phyloP scores from a whole-genome alignment of 2,888 invertebrate genomes.

The Vanessa cardui region DNA sequence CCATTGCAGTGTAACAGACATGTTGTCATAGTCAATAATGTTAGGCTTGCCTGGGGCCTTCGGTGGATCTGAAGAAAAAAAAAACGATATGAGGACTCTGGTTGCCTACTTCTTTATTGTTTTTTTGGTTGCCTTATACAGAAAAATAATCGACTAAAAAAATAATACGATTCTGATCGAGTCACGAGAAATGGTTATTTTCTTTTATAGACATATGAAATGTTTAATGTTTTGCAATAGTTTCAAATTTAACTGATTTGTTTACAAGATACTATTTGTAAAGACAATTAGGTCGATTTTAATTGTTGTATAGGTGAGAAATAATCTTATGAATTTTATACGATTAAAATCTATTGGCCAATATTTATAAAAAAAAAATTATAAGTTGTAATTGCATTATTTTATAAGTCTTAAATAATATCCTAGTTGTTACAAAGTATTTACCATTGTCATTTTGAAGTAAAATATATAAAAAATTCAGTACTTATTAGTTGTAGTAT shows the following conservation, averaged over 20 bases:
- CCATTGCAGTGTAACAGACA: slow-evolving; percentile 95
- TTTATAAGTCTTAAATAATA: not conserved
- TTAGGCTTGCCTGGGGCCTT: slow-evolving; percentile 95
- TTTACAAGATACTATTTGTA: too few relatives aligned
- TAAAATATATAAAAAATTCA: not conserved
- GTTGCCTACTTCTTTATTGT: too few relatives aligned
- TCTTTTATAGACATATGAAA: too few relatives aligned
- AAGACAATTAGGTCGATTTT: not conserved
- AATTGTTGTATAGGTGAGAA: not conserved
- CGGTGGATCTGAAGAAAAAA: slow-evolving; percentile 87
- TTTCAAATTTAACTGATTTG: too few relatives aligned
- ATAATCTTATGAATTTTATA: not conserved
- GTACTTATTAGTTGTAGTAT: not conserved
- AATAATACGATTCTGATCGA: too few relatives aligned
- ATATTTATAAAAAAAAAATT: not conserved
- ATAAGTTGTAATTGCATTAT: not conserved
- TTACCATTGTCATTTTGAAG: not conserved
- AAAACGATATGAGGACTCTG: not conserved
- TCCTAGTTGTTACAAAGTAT: not conserved
- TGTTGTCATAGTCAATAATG: slow-evolving; percentile 96
- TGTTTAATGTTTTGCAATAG: too few relatives aligned
- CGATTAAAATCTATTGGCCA: not conserved
- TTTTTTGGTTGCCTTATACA: too few relatives aligned
- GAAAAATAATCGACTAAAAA: too few relatives aligned
- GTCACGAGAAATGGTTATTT: too few relatives aligned